Conservation (phyloP, 2,113 vertebrate genomes). For the Nycticebus coucang region DNA sequence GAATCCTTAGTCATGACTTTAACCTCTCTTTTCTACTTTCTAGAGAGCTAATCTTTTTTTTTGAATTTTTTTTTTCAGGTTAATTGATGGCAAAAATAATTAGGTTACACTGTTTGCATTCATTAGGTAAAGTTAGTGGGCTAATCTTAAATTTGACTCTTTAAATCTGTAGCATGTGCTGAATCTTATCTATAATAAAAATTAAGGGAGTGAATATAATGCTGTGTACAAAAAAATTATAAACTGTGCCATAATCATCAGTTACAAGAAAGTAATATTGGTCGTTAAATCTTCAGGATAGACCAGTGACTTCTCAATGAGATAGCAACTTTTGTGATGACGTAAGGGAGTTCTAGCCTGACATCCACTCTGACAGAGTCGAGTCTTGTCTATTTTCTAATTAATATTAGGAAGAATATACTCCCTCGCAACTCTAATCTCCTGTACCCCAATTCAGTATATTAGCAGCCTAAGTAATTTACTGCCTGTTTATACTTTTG, state of each 20-base stretch:
- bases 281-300: background rate
- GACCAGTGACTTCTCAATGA: background rate
- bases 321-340: background rate
- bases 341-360: background rate
- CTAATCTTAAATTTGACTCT: background rate
- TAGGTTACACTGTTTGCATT: too few species aligned
- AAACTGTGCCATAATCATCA: background rate
- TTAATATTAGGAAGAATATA: background rate
- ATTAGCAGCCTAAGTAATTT: background rate
- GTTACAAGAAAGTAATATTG: background rate
- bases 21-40: background rate
- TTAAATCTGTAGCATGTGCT: background rate
- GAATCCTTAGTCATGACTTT: background rate
- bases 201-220: background rate
- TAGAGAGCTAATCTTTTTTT: background rate
- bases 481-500: background rate
- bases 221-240: background rate
- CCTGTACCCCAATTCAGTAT: background rate
- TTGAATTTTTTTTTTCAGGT: too few species aligned
- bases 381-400: background rate
- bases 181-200: background rate
- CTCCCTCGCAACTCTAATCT: background rate
- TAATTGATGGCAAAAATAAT: too few species aligned
- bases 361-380: background rate
- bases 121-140: too few species aligned